phyloP scores from a whole-genome alignment of 2,113 vertebrate genomes.

The Litocranius walleri region DNA sequence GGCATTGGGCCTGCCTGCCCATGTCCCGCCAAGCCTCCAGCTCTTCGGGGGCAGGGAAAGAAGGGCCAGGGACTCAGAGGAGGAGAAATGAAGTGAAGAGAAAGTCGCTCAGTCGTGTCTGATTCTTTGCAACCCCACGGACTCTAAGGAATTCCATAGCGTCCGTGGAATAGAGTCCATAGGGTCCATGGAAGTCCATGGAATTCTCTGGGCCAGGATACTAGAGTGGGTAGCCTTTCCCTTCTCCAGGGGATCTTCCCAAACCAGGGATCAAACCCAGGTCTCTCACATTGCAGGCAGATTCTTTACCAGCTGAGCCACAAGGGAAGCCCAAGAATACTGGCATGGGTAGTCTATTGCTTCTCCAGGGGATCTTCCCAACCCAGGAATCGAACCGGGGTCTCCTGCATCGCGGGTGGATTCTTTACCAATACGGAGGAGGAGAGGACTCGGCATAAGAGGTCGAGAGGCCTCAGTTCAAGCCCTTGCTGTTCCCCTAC shows the following conservation, averaged over 20 bases:
- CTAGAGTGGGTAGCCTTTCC: background rate
- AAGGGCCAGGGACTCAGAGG: background rate
- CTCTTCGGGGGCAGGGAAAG: too few relatives aligned
- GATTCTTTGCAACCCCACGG: background rate
- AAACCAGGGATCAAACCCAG: background rate
- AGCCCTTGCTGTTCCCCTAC: background rate
- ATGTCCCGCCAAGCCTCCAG: rapidly evolving
- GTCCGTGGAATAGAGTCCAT: background rate
- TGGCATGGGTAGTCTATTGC: background rate
- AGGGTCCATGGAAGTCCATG: background rate
- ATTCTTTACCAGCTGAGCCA: background rate
- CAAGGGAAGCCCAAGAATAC: background rate
- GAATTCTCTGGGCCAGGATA: background rate
- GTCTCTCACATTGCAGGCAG: background rate
- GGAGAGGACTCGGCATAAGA: background rate
- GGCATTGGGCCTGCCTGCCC: background rate
- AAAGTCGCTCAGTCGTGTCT: background rate
- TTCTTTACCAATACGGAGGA: background rate
- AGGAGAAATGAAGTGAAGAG: background rate
- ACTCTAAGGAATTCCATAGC: background rate
- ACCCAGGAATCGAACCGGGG: background rate
- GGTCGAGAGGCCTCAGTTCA: rapidly evolving
- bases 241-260: background rate
- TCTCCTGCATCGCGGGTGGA: background rate
- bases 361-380: background rate